Conservation (phyloP, 2,888 invertebrate species). For the Neoitamus cyanurus region DNA sequence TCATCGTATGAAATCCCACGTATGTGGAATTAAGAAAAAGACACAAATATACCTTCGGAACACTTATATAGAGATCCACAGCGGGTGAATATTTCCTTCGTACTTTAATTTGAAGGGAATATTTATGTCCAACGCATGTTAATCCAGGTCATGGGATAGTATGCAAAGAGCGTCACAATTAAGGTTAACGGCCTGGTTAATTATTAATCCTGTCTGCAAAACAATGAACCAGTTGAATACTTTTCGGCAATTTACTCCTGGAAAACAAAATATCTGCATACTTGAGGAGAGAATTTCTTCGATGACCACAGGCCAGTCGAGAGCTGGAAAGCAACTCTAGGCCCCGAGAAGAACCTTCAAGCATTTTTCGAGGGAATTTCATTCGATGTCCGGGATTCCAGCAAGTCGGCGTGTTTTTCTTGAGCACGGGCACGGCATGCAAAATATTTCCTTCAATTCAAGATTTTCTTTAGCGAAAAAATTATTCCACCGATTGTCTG, state of each 20-base stretch:
- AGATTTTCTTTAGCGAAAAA: background rate
- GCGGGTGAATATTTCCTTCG: too few relatives aligned
- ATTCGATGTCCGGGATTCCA: slow-evolving; percentile 25
- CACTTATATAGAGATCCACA: too few relatives aligned
- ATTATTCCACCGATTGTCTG: too few relatives aligned
- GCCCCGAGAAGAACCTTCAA: background rate
- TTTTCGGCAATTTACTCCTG: slow-evolving; percentile 33
- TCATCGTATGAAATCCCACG: too few relatives aligned
- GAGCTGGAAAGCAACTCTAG: background rate
- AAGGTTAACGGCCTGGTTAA: background rate
- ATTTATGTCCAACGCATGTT: too few relatives aligned
- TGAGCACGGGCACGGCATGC: slow-evolving; percentile 7
- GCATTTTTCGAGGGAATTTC: slow-evolving; percentile 25
- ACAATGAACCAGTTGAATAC: slow-evolving; percentile 21
- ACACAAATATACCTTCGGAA: too few relatives aligned
- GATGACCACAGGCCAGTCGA: slow-evolving; percentile 6
- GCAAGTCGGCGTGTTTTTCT: background rate
- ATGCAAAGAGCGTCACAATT: background rate
- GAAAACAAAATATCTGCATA: slow-evolving; percentile 45
- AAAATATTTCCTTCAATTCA: slow-evolving; percentile 25
- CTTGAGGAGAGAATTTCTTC: slow-evolving; percentile 18
- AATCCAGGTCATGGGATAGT: background rate
- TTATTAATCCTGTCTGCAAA: background rate
- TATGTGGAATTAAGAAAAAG: too few relatives aligned
- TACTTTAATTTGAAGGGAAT: too few relatives aligned